These are phyloP conservation scores for Dasysyrphus tricinctus DNA, from an alignment of 2,888 invertebrate genomes.

Conservation along the genomic window DNA sequence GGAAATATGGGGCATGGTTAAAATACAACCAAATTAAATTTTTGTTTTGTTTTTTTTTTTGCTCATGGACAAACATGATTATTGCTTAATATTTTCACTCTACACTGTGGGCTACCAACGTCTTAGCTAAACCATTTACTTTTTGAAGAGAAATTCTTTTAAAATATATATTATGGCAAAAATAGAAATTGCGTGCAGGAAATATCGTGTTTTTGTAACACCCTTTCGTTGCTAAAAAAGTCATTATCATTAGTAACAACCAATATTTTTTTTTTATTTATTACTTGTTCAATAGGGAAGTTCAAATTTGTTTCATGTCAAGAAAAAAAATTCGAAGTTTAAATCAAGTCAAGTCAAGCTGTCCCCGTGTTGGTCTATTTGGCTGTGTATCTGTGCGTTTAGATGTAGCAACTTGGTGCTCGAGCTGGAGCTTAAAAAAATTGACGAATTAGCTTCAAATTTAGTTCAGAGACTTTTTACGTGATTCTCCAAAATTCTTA, in stretches of 20 bases:
- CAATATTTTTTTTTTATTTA: not conserved
- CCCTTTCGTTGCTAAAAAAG: not conserved
- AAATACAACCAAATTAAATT: not conserved
- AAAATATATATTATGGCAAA: not conserved
- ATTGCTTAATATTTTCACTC: constrained; percentile 1
- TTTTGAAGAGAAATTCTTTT: not conserved
- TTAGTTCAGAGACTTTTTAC: no score
- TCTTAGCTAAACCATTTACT: not conserved
- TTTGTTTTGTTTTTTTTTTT: no score
- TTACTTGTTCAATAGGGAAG: no score
- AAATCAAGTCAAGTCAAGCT: no score
- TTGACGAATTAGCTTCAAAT: no score
- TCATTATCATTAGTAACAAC: not conserved
- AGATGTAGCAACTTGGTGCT: no score
- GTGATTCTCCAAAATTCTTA: no score
- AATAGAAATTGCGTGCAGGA: not conserved
- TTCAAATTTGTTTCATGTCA: no score
- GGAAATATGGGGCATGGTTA: not conserved
- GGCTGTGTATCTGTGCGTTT: no score
- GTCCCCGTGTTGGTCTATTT: no score
- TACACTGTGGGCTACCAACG: not conserved
- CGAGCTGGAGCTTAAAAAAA: no score
- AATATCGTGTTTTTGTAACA: not conserved
- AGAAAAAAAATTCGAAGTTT: no score
- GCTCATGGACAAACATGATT: constrained; percentile 16